Percentiles rank a stretch among this genome's conserved stretches.
These are phyloP conservation scores for Chymomyza amoena DNA, from an alignment of 2,888 invertebrate genomes.

Conservation along the genomic window DNA sequence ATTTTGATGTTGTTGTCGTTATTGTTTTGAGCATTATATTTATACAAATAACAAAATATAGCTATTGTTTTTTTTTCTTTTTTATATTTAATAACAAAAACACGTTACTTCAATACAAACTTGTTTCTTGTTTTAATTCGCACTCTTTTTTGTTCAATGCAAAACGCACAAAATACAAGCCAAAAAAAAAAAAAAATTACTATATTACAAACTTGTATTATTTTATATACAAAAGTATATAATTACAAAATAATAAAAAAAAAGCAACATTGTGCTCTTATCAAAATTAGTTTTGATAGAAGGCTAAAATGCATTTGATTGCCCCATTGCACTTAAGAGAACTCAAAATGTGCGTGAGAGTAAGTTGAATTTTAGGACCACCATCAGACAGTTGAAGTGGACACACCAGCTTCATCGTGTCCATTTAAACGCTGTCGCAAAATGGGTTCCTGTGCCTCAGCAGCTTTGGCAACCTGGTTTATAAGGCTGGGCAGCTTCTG, in stretches of 20 bases:
- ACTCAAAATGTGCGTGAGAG: slow-evolving; percentile 1
- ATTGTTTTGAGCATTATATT: slow-evolving; percentile 9
- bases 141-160: background rate
- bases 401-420: slow-evolving; percentile 5
- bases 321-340: background rate
- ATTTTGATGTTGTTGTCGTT: slow-evolving; percentile 2
- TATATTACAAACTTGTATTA: background rate
- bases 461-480: no score
- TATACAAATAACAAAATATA: slow-evolving; percentile 17
- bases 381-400: slow-evolving; percentile 50
- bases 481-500: no score
- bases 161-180: slow-evolving; percentile 8
- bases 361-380: background rate
- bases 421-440: slow-evolving; percentile 32
- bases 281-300: slow-evolving; percentile 12
- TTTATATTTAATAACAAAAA: slow-evolving; percentile 16
- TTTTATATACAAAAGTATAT: slow-evolving; percentile 7
- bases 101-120: background rate
- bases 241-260: slow-evolving; percentile 14
- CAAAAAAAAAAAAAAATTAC: background rate
- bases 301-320: slow-evolving; percentile 44
- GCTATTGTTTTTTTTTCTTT: slow-evolving; percentile 16
- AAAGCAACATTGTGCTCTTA: slow-evolving; percentile 2
- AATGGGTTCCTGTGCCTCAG: background rate
- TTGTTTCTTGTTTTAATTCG: no score